Evolutionary conservation across 2,888 invertebrate species (phyloP), one percentile per base, ranked within the genome.

Genomic region (Erpobdella octoculata): DNA sequence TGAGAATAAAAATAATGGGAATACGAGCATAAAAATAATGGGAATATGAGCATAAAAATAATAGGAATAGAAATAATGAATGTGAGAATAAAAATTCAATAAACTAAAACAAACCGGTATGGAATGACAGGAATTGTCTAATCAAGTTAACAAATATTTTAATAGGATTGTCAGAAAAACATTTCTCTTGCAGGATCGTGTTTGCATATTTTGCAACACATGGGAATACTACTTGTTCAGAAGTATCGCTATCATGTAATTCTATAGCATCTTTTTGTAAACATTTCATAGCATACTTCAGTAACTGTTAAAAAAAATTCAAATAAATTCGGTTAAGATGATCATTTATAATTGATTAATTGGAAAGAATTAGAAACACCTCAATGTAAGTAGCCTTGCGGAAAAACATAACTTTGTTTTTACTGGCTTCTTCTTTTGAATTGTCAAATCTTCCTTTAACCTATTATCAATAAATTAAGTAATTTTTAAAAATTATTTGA

Each of bases 341-440:
- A 87, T 85, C 78, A 93, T 93, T 48, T 21, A 15, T 1, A 6
- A 9, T 53, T 53, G 28, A 53, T 12, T 53, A 53, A 53, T 4
- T 53, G 75, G 88, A 86, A 2, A 92, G 92, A 75, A 81, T 67
- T 8, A 68, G 68, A 66, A 62, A 25, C 18, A 28, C n/a, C 33
- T 66, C 33, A 31, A 36, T 33, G 25, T 59, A 46, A 28, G 72
- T 66, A 33, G 64, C 36, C 9, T 46, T 48, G 33, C 71, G 37
- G 36, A 46, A 33, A 69, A 28, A 28, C 53, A 53, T 8, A 53
- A 21, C 28, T 28, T 53, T 53, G 4, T 25, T 53, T 21, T 28
- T 53, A 12, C 66, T 58, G 25, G 53, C 36, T 21, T 70, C 48
- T n/a, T 33, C 33, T 15, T 65, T 41, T 28, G n/a, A n/a, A n/a